phyloP scores from a whole-genome alignment of 1,140 invertebrate genomes.

The Micrasema minimum region DNA sequence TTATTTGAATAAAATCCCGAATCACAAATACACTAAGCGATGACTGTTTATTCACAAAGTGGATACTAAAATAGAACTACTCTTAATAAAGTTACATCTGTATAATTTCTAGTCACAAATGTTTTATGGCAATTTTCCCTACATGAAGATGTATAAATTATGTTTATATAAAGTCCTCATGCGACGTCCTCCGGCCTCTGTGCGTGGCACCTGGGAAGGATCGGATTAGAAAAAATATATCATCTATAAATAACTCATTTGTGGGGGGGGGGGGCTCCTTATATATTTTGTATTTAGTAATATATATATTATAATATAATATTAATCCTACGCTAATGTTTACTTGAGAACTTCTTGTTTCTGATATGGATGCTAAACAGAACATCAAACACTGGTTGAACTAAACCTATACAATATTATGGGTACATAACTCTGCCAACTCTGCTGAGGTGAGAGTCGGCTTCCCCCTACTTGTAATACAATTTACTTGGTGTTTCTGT shows the following conservation, averaged over 20 bases:
- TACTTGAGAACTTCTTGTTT: constrained; percentile 5
- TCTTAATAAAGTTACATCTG: constrained; percentile 43
- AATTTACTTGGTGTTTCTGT: constrained; percentile 44
- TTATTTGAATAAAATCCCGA: constrained; percentile 33
- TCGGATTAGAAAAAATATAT: constrained; percentile 1
- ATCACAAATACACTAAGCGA: constrained; percentile 47
- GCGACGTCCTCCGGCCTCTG: constrained; percentile 1
- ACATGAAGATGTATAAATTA: constrained; percentile 41
- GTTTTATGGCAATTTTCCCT: constrained; percentile 45
- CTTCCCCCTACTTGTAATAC: constrained; percentile 27
- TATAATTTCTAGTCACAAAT: constrained; percentile 47
- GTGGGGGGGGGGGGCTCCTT: no score
- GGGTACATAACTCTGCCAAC: not conserved
- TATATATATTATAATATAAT: no score
- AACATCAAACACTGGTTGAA: constrained; percentile 21
- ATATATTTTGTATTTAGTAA: constrained; percentile 12
- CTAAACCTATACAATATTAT: constrained; percentile 20
- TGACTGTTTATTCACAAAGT: constrained; percentile 43
- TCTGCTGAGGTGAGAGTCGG: no score
- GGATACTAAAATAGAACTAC: constrained; percentile 45
- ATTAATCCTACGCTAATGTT: constrained; percentile 16
- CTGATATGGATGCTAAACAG: constrained; percentile 30
- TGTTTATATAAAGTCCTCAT: constrained; percentile 36
- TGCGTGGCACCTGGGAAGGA: not conserved
- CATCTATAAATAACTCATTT: constrained; percentile 4